A percentile compares a stretch with the other conserved stretches of the same genome.
phyloP scores from a whole-genome alignment of 2,888 invertebrate species.

The Protula sp. region DNA sequence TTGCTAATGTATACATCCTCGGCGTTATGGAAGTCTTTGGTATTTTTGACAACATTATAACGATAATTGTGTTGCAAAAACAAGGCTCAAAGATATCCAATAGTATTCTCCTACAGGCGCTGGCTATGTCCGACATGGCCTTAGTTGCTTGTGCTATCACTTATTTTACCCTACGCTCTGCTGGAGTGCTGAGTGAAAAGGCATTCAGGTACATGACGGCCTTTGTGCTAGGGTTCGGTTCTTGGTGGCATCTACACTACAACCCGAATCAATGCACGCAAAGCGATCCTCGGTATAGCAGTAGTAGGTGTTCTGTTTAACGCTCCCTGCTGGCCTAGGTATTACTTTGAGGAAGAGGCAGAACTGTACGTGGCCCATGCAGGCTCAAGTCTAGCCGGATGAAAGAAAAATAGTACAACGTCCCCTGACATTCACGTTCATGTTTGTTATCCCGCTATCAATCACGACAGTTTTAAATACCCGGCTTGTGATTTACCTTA shows the following conservation, averaged over 20 bases:
- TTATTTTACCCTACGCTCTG: conserved; percentile 7
- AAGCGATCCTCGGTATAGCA: background rate
- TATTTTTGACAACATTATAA: conserved; percentile 4
- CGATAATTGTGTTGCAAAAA: background rate
- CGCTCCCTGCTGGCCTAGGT: conserved; percentile 6
- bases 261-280: conserved; percentile 5
- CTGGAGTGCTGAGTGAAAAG: background rate
- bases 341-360: background rate
- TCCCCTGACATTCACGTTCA: conserved; percentile 4
- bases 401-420: conserved; percentile 7
- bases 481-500: conserved; percentile 5
- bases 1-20: conserved; percentile 8
- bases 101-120: conserved; percentile 5
- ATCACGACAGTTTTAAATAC: conserved; percentile 4
- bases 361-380: conserved; percentile 6
- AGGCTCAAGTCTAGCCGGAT: background rate
- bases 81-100: conserved; percentile 8
- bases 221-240: conserved; percentile 10
- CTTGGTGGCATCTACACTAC: too few species aligned
- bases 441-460: conserved; percentile 9
- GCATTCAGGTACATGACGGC: conserved; percentile 8
- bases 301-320: conserved; percentile 8
- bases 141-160: conserved; percentile 7
- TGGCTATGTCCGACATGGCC: conserved; percentile 9
- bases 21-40: conserved; percentile 7